Base-by-base conservation (phyloP, 2,888 invertebrate species). In the Drosophila paranaensis region DNA sequence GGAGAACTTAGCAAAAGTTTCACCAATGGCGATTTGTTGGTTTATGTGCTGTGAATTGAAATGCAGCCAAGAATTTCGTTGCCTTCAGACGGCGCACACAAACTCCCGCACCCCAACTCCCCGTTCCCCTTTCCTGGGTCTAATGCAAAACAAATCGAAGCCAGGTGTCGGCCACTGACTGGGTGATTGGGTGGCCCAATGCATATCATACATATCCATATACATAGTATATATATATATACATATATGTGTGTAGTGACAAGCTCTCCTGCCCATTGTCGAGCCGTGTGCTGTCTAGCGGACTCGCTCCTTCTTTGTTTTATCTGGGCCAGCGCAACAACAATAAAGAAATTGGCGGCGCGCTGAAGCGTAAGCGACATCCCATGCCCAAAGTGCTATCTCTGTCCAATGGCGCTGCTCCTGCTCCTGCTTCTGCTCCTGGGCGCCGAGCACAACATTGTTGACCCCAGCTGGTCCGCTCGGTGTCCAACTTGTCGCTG, bases 401-500 rank as follows among this genome's bases (percentile, higher is more conserved):
- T 40, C 27, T 42, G 58, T 40, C 37, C 37, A 20, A 25, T 20
- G 16, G 55, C 39, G 35, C 20, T 51, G 35, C 51, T 51, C 37
- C 20, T 10, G 16, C 48, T 33, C 13, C 45, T 3, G 48, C 11
- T 33, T 11, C 35, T 14, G 5, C 37, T 37, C 9, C 37, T 10
- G 16, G 0, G 37, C 13, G 35, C 35, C 37, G 51, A 10, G 27
- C 65, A 72, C 72, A 79, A 81, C 82, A 79, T 66, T 74, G 81
- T 79, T 88, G 83, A 82, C 88, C 89, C 87, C 88, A 89, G 80
- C 86, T 90, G 90, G 85, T 82, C 86, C 86, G 86, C 78, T 83
- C 81, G 86, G 82, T 83, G 88, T 86, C 90, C 89, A 89, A 90
- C 90, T 90, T 90, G 90, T 90, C 90, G 88, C 89, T 82, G 83